Evolutionary conservation across 1,140 invertebrate genomes (phyloP), one percentile per base, ranked within the genome.

Genomic region (Musca vetustissima): DNA sequence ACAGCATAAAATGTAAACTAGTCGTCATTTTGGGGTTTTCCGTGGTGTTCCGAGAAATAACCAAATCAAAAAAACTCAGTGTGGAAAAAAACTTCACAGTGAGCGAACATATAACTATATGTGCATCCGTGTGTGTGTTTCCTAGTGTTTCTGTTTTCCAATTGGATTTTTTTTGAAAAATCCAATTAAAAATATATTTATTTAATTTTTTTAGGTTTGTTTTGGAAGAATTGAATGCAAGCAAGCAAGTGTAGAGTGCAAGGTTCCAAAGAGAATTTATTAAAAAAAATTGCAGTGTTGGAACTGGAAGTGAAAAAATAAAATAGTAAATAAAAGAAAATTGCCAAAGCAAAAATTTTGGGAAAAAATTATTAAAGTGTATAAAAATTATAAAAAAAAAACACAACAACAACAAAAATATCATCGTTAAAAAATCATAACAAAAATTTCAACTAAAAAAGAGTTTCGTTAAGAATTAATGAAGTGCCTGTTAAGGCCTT

Each of bases 271-370:
- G 25, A 49, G 19, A 50, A 28, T 32, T 52, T 32, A 48, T 14
- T 4, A 66, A 25, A 64, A 43, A n/a, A 50, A 57, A 21, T 19
- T 19, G 36, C 24, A 69, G 67, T 69, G 24, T 19, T 64, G 57
- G 48, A 28, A 67, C 21, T 36, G 28, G 19, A 69, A 50, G 47
- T 28, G 25, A 69, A 64, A n/a, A n/a, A 61, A 68, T 17, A 59
- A 9, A 59, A 59, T 4, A 32, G 28, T 4, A 32, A 32, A 4
- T 32, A 9, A 9, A 13, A 36, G 19, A 13, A 61, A 61, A 61
- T 36, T 19, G 48, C 19, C 24, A 68, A 61, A 69, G 50, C 13
- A 47, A 55, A 22, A 47, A 14, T 43, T 21, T 28, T 28, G 28
- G 28, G 28, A 28, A 28, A 28, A 28, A 28, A 28, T 28, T 28